These are phyloP conservation scores for Athalia cordata DNA, from an alignment of 2,888 invertebrate genomes.

Conservation along the genomic window DNA sequence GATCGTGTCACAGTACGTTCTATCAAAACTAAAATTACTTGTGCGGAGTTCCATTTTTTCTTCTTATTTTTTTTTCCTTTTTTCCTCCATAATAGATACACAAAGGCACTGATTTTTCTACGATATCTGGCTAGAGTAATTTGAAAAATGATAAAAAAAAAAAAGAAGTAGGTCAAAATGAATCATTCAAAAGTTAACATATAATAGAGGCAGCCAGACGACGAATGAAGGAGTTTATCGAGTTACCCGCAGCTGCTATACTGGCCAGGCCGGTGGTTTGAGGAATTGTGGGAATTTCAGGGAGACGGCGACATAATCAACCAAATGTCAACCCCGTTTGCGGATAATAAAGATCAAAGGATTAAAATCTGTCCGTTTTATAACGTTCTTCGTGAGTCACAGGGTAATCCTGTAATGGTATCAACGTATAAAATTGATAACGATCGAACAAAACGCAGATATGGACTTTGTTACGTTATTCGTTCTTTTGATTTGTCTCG, in stretches of 20 bases:
- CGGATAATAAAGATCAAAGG: slow-evolving; percentile 60
- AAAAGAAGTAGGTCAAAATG: background rate
- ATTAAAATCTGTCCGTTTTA: slow-evolving; percentile 50
- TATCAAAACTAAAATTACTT: slow-evolving; percentile 30
- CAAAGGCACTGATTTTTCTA: background rate
- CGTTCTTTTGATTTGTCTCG: too few species aligned
- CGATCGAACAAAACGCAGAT: slow-evolving; percentile 5
- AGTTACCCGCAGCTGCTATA: slow-evolving; percentile 47
- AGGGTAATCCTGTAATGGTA: background rate
- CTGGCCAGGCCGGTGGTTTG: slow-evolving; percentile 46
- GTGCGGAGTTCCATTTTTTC: background rate
- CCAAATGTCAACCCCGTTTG: slow-evolving; percentile 56
- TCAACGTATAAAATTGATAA: slow-evolving; percentile 22
- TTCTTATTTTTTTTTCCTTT: background rate
- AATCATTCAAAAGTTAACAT: background rate
- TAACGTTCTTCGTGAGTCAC: slow-evolving; percentile 19
- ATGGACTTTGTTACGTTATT: too few species aligned
- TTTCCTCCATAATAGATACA: background rate
- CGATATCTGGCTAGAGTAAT: background rate
- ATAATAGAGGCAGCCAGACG: slow-evolving; percentile 37
- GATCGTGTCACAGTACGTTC: slow-evolving; percentile 12
- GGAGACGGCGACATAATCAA: slow-evolving; percentile 56
- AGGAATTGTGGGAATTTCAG: slow-evolving; percentile 3
- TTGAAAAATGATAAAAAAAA: background rate
- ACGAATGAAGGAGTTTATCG: slow-evolving; percentile 49